A percentile compares a stretch with the other conserved stretches of the same genome.
Evolutionary conservation across 1,140 invertebrate species (phyloP).

Genomic region (Lepidurus packardi): DNA sequence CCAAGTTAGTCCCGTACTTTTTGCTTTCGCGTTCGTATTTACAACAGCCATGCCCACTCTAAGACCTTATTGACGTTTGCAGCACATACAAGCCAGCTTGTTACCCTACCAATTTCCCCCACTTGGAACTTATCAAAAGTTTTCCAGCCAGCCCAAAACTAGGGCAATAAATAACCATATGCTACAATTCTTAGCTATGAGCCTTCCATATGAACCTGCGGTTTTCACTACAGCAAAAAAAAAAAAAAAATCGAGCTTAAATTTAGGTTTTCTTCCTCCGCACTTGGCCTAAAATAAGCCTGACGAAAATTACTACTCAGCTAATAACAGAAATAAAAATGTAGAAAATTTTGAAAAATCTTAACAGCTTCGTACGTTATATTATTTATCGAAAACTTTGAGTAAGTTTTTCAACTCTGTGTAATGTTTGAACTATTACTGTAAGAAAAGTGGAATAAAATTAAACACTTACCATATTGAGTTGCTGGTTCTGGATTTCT

Average conservation of each 20-base stretch:
- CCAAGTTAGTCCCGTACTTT: background rate
- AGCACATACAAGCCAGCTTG: background rate
- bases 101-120: background rate
- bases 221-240: background rate
- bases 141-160: background rate
- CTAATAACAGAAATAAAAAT: too few species aligned
- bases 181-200: background rate
- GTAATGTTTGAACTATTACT: background rate
- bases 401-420: background rate
- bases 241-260: background rate
- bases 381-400: too few species aligned
- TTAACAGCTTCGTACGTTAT: too few species aligned
- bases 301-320: too few species aligned
- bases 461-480: slow-evolving; percentile 76
- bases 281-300: too few species aligned
- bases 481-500: slow-evolving; percentile 84
- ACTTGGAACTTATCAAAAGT: background rate
- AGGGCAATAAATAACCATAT: slow-evolving; percentile 6
- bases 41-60: background rate
- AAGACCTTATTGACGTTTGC: slow-evolving; percentile 1
- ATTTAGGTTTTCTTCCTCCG: too few species aligned
- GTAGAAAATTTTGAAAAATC: too few species aligned
- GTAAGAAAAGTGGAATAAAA: slow-evolving; percentile 15
- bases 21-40: background rate
- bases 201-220: background rate